Percentiles rank a stretch among this genome's conserved stretches.
Evolutionary conservation across 2,797 vertebrate species (phyloP).

Genomic region (Falco berigora): DNA sequence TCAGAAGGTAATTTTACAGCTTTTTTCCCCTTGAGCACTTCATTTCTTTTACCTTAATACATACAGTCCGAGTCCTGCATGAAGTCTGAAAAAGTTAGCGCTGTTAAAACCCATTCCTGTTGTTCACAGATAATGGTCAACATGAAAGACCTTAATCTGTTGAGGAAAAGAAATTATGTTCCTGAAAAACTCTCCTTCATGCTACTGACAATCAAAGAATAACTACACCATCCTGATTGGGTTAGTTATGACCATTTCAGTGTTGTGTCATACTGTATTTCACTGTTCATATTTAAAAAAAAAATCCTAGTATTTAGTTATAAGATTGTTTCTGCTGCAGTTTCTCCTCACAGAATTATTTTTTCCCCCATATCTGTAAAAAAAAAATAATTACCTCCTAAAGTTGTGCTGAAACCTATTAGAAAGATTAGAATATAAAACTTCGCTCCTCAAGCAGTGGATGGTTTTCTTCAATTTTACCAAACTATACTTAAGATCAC

Average conservation of each 20-base stretch:
- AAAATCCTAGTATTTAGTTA: background rate
- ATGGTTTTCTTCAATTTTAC: background rate
- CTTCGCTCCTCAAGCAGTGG: background rate
- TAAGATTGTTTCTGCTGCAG: background rate
- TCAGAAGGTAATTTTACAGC: background rate
- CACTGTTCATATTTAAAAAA: background rate
- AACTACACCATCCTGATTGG: background rate
- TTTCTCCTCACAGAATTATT: background rate
- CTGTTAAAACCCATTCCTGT: background rate
- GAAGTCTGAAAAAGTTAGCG: background rate
- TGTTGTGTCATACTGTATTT: background rate
- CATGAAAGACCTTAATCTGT: background rate
- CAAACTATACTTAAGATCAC: background rate
- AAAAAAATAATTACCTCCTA: background rate
- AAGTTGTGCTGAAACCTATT: background rate
- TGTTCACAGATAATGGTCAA: background rate
- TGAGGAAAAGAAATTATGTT: background rate
- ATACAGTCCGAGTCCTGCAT: background rate
- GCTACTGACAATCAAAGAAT: background rate
- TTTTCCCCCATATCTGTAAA: accelerated
- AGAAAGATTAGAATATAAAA: background rate
- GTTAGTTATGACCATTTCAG: background rate
- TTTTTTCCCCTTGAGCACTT: background rate
- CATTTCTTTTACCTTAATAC: background rate
- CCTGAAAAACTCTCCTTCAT: background rate